Evolutionary conservation across 1,140 invertebrate species (phyloP).

Genomic region (Campodea augens): DNA sequence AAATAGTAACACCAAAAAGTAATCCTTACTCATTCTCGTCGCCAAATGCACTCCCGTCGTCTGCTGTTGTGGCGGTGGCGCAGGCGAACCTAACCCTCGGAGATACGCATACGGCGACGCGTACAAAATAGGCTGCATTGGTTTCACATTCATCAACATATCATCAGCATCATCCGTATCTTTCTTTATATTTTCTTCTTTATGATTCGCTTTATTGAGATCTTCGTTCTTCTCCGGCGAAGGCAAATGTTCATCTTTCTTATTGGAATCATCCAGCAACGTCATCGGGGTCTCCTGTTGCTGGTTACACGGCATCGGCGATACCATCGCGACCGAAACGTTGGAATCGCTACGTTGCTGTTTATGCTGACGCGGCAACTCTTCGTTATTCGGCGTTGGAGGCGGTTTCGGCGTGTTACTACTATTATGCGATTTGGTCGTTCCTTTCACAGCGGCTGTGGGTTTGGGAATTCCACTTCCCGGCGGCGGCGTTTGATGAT

Average conservation of each 20-base stretch:
- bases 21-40: too few relatives aligned
- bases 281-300: too few relatives aligned
- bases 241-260: constrained; percentile 4
- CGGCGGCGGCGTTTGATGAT: constrained; percentile 9
- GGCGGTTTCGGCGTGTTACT: constrained; percentile 16
- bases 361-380: constrained; percentile 17
- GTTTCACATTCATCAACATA: constrained; percentile 61
- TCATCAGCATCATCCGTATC: constrained; percentile 50
- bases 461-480: constrained; percentile 70
- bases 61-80: too few relatives aligned
- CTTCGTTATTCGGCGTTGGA: constrained; percentile 20
- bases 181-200: constrained; percentile 18
- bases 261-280: too few relatives aligned
- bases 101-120: constrained; percentile 40
- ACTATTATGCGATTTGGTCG: constrained; percentile 22
- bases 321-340: constrained; percentile 48
- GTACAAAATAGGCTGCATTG: constrained; percentile 71
- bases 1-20: too few relatives aligned
- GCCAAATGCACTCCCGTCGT: too few relatives aligned
- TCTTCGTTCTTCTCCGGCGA: constrained; percentile 15
- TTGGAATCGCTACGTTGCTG: constrained; percentile 12
- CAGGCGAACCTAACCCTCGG: constrained; percentile 17
- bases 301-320: too few relatives aligned
- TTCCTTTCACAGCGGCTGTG: constrained; percentile 73
- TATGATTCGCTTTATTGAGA: constrained; percentile 17